phyloP scores from a whole-genome alignment of 1,140 invertebrate species.

The Zaprionus nigranus region DNA sequence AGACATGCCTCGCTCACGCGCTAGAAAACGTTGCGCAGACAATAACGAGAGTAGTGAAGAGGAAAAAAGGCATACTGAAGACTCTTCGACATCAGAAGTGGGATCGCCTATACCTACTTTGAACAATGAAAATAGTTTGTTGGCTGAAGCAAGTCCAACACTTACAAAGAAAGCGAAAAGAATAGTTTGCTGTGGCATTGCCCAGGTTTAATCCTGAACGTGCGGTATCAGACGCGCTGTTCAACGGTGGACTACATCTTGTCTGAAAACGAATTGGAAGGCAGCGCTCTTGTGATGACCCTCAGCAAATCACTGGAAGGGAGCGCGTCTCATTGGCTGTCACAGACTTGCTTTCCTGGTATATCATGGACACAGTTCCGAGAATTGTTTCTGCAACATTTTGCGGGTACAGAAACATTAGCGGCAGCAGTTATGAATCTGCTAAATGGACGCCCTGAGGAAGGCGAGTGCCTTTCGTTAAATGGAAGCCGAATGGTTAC shows the following conservation, averaged over 20 bases:
- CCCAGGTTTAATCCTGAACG: neutral
- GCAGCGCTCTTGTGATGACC: constrained; percentile 18
- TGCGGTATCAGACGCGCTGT: constrained; percentile 10
- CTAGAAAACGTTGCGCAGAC: neutral
- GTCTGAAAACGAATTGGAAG: constrained; percentile 11
- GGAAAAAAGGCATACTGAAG: too few relatives aligned
- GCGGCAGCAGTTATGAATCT: too few relatives aligned
- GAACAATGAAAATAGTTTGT: too few relatives aligned
- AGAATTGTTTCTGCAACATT: constrained; percentile 22
- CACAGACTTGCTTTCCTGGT: constrained; percentile 6
- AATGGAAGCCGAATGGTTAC: too few relatives aligned
- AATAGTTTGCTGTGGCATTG: neutral
- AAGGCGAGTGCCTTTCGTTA: too few relatives aligned
- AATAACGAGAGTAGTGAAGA: too few relatives aligned
- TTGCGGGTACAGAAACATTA: constrained; percentile 15
- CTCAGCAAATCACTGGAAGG: constrained; percentile 15
- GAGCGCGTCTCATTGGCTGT: constrained; percentile 13
- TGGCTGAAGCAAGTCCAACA: neutral
- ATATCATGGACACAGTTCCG: constrained; percentile 13
- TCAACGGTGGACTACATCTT: constrained; percentile 14
- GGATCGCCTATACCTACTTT: too few relatives aligned
- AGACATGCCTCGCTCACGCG: too few relatives aligned
- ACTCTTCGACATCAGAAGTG: too few relatives aligned
- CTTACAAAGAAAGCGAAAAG: neutral
- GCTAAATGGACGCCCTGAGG: neutral